Evolutionary conservation across 2,888 invertebrate genomes (phyloP).

Genomic region (Drosophila austrosaltans): DNA sequence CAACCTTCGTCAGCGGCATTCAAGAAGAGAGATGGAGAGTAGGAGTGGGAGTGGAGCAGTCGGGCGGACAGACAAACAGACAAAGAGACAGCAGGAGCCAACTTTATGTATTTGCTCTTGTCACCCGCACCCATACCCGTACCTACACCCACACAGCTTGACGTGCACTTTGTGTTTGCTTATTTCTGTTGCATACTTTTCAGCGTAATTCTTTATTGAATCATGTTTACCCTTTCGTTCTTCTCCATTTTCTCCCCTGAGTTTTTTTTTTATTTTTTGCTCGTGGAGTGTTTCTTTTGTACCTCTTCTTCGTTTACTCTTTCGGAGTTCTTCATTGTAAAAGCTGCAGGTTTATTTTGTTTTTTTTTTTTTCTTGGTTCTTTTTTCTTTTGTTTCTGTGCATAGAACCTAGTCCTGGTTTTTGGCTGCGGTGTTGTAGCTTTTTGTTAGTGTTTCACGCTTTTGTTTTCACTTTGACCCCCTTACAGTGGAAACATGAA

Average conservation of each 20-base stretch:
- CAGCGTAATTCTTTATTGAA: constrained; percentile 77
- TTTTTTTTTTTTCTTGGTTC: constrained; percentile 43
- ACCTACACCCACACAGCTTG: constrained; percentile 8
- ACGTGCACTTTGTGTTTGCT: constrained; percentile 41
- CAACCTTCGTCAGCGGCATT: constrained; percentile 31
- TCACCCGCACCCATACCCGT: neutral
- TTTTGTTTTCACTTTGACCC: constrained; percentile 42
- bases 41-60: neutral
- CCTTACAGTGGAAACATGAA: neutral
- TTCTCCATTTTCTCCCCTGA: constrained; percentile 16
- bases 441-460: constrained; percentile 21
- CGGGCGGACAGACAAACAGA: neutral
- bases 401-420: constrained; percentile 22
- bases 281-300: constrained; percentile 25
- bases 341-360: constrained; percentile 33
- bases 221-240: constrained; percentile 62
- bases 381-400: constrained; percentile 1
- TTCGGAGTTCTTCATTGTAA: constrained; percentile 47
- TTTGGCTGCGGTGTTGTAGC: constrained; percentile 27
- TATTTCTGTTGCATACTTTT: constrained; percentile 70
- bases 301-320: constrained; percentile 43
- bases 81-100: constrained; percentile 3
- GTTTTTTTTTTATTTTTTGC: constrained; percentile 11
- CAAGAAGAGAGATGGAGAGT: neutral
- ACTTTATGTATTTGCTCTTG: constrained; percentile 41